These are phyloP conservation scores for Indicator maculatus DNA, from an alignment of 2,113 vertebrate species.

Conservation along the genomic window DNA sequence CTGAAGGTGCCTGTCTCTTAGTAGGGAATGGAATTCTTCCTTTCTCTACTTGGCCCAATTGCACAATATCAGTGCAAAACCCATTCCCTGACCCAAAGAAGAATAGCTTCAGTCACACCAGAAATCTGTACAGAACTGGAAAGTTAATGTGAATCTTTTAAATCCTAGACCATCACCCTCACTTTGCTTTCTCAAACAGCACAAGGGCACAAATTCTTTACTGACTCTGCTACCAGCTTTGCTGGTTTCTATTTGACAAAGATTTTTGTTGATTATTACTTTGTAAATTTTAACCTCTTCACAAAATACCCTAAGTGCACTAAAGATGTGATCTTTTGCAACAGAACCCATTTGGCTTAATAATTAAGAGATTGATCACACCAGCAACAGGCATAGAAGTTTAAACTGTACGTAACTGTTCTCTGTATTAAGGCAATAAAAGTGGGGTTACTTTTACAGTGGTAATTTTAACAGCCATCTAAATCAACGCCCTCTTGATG, in stretches of 20 bases:
- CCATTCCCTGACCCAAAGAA: background rate
- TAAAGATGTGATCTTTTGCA: background rate
- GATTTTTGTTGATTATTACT: slow-evolving; percentile 1
- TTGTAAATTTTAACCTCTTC: background rate
- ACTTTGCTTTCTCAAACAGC: background rate
- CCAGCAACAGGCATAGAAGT: background rate
- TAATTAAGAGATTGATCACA: slow-evolving; percentile 44
- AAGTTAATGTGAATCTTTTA: background rate
- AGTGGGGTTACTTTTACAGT: slow-evolving; percentile 39
- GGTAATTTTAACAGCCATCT: slow-evolving; percentile 51
- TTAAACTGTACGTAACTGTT: slow-evolving; percentile 14
- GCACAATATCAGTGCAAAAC: background rate
- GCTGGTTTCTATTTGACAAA: background rate
- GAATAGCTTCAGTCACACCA: background rate
- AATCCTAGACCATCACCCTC: background rate
- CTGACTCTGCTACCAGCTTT: background rate
- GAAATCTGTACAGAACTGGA: background rate
- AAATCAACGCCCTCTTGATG: slow-evolving; percentile 47
- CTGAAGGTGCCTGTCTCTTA: background rate
- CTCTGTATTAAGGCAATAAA: slow-evolving; percentile 42
- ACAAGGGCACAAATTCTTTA: background rate
- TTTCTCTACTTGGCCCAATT: background rate
- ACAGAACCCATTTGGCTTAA: background rate
- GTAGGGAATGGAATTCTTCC: background rate
- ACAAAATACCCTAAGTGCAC: background rate